These are phyloP conservation scores for Aegithalos caudatus DNA, from an alignment of 2,113 vertebrate genomes.

Conservation along the genomic window DNA sequence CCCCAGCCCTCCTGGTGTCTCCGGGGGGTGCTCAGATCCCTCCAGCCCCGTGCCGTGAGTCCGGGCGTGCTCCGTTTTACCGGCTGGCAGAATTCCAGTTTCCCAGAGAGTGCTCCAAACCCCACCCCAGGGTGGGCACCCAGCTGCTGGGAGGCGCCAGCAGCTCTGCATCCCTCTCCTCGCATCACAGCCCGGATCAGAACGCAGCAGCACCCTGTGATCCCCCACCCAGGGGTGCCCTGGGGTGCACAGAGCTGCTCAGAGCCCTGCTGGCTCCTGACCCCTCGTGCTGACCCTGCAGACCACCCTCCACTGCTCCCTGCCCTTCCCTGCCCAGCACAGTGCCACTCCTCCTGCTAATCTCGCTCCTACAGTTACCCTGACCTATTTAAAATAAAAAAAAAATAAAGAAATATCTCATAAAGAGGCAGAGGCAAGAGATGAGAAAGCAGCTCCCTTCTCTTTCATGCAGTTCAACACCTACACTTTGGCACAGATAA, in stretches of 20 bases:
- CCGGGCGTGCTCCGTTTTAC: background rate
- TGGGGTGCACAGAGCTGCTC: background rate
- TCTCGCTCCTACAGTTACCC: background rate
- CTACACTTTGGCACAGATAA: background rate
- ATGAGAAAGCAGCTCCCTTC: background rate
- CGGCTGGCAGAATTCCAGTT: background rate
- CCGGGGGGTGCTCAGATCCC: background rate
- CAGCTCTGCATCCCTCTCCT: background rate
- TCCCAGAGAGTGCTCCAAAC: background rate
- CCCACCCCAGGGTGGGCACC: accelerated
- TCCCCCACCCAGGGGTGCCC: background rate
- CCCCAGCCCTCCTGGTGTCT: background rate
- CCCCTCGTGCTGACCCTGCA: background rate
- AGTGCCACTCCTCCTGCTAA: background rate
- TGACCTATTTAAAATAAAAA: background rate
- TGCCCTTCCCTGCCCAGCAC: background rate
- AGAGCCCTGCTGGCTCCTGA: background rate
- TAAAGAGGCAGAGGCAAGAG: background rate
- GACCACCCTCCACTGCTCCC: background rate
- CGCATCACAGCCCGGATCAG: background rate
- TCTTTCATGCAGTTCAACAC: background rate
- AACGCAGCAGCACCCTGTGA: background rate
- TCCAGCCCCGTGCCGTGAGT: background rate
- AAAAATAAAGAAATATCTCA: background rate
- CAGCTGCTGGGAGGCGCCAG: background rate